Conservation (phyloP, 2,888 invertebrate species). For the Hyppa rectilinea region DNA sequence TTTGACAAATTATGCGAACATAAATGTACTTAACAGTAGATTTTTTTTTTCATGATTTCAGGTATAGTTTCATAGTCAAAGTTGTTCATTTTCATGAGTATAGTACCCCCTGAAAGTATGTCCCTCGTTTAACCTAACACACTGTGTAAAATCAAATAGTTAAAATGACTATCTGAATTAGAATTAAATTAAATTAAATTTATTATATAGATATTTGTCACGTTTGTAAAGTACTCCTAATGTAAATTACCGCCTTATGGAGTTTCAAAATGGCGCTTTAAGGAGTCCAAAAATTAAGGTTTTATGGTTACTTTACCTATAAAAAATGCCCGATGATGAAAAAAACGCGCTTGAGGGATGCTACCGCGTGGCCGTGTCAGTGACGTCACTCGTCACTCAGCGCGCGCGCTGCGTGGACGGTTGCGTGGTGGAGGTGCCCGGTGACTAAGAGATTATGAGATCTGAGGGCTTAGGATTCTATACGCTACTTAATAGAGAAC, state of each 20-base stretch:
- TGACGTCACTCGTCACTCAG: slow-evolving; percentile 53
- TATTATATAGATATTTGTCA: background rate
- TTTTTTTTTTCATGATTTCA: too few relatives aligned
- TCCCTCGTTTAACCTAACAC: too few relatives aligned
- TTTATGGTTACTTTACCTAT: background rate
- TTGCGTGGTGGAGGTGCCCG: slow-evolving; percentile 57
- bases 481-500: background rate
- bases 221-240: background rate
- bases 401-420: slow-evolving; percentile 64
- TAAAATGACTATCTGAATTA: too few relatives aligned
- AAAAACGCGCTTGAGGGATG: slow-evolving; percentile 71
- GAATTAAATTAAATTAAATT: too few relatives aligned
- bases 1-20: too few relatives aligned
- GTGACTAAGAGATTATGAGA: slow-evolving; percentile 77
- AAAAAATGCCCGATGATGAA: slow-evolving; percentile 72
- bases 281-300: background rate
- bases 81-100: too few relatives aligned
- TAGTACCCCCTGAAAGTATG: too few relatives aligned
- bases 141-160: too few relatives aligned
- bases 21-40: too few relatives aligned
- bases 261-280: background rate
- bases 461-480: slow-evolving; percentile 69
- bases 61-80: too few relatives aligned
- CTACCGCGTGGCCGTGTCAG: slow-evolving; percentile 34
- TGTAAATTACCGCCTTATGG: background rate